Conservation (phyloP, 2,888 invertebrate genomes). For the Notocelia uddmanniana region DNA sequence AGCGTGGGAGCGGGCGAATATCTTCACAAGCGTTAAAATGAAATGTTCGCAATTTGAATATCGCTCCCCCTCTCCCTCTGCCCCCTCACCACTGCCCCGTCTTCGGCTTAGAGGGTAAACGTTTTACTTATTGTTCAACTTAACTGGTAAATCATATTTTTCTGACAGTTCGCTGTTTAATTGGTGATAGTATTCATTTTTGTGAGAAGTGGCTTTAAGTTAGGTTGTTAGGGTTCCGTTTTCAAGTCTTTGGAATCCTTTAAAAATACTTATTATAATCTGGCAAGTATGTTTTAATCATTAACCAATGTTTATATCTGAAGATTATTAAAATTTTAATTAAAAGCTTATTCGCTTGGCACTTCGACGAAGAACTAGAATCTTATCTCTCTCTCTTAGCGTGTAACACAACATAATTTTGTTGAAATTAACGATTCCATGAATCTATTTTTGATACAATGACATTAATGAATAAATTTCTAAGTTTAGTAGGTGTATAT, state of each 20-base stretch:
- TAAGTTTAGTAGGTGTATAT: no score
- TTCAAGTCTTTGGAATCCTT: neutral
- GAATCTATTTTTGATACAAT: no score
- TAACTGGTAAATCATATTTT: slow-evolving; percentile 45
- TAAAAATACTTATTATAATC: no score
- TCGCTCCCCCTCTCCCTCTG: slow-evolving; percentile 58
- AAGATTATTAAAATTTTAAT: neutral
- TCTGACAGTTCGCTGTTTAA: slow-evolving; percentile 39
- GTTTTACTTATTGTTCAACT: slow-evolving; percentile 46
- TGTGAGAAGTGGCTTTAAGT: slow-evolving; percentile 12
- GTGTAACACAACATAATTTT: no score
- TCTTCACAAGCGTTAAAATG: slow-evolving; percentile 86
- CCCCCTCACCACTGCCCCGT: slow-evolving; percentile 45
- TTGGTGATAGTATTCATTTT: slow-evolving; percentile 31
- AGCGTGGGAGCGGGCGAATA: slow-evolving; percentile 83
- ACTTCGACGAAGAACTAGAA: no score
- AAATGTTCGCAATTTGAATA: slow-evolving; percentile 86
- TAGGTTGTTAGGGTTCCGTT: slow-evolving; percentile 3
- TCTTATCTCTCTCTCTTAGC: no score
- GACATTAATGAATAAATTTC: no score
- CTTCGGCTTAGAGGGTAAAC: slow-evolving; percentile 44
- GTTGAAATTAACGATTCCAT: no score
- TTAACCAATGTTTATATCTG: neutral
- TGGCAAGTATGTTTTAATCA: no score
- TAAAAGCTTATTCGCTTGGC: no score